Evolutionary conservation across 2,113 vertebrate genomes (phyloP).

Genomic region (Pogona vitticeps): DNA sequence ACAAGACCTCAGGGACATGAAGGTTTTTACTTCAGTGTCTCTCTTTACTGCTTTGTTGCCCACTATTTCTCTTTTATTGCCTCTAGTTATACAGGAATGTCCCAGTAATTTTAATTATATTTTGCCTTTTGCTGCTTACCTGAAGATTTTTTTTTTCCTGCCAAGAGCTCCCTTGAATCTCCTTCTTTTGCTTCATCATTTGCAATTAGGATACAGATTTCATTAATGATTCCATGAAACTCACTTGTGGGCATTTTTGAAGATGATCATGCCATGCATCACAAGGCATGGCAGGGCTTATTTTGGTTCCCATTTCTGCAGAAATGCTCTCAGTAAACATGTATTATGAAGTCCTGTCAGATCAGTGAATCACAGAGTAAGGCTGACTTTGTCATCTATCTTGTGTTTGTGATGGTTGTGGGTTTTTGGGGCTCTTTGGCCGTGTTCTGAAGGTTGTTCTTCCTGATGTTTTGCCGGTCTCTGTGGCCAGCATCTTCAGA

Average conservation of each 20-base stretch:
- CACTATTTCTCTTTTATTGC: slow-evolving; percentile 12
- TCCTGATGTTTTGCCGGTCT: no score
- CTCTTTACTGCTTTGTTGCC: slow-evolving; percentile 26
- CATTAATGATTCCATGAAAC: slow-evolving; percentile 15
- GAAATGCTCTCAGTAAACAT: not conserved
- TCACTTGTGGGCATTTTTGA: not conserved
- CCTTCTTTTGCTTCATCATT: slow-evolving; percentile 31
- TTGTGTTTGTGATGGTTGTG: no score
- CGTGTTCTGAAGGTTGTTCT: no score
- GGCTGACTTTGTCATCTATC: not conserved
- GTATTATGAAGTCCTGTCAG: not conserved
- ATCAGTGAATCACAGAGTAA: not conserved
- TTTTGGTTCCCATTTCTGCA: not conserved
- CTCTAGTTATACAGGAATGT: slow-evolving; percentile 26
- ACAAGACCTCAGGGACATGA: slow-evolving; percentile 32
- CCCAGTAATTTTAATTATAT: slow-evolving; percentile 28
- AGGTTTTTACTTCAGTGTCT: slow-evolving; percentile 49
- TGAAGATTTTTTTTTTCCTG: slow-evolving; percentile 20
- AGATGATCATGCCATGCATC: not conserved
- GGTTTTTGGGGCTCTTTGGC: no score
- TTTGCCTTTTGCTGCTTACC: slow-evolving; percentile 31
- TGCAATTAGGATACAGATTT: slow-evolving; percentile 28
- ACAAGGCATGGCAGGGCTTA: not conserved
- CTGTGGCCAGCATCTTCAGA: no score
- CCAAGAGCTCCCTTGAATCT: slow-evolving; percentile 22